A percentile compares a stretch with the other conserved stretches of the same genome.
Evolutionary conservation across 2,888 invertebrate species (phyloP).

Genomic region (Dryobota labecula): DNA sequence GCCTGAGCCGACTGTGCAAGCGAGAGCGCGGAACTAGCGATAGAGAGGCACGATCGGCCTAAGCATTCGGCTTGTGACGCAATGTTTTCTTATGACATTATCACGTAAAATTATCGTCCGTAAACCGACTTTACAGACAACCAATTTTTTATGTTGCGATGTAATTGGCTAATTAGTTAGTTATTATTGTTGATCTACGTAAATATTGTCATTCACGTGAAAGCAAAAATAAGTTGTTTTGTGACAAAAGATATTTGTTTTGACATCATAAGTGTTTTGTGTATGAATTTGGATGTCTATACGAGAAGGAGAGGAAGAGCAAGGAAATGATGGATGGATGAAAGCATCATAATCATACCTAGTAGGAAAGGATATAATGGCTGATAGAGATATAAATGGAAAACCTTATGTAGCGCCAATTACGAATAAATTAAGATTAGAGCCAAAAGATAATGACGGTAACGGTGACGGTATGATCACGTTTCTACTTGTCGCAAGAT

Average conservation of each 20-base stretch:
- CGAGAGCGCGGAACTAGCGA: too few relatives aligned
- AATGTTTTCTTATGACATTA: too few relatives aligned
- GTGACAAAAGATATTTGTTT: not conserved
- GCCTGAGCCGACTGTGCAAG: too few relatives aligned
- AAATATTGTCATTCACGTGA: not conserved
- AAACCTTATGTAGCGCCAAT: not conserved
- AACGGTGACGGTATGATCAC: too few relatives aligned
- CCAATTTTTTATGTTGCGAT: constrained; percentile 1
- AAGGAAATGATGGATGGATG: not conserved
- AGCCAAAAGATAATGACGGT: too few relatives aligned
- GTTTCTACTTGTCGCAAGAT: too few relatives aligned
- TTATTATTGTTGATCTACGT: not conserved
- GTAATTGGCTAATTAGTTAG: not conserved
- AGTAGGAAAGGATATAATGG: not conserved
- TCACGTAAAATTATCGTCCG: too few relatives aligned
- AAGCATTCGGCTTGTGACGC: too few relatives aligned
- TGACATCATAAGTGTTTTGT: not conserved
- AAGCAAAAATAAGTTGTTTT: not conserved
- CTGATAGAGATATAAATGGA: not conserved
- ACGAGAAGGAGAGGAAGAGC: not conserved
- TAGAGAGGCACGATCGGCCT: too few relatives aligned
- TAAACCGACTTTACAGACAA: too few relatives aligned
- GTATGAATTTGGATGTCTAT: not conserved
- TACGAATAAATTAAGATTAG: not conserved
- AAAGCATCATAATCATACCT: too few relatives aligned